phyloP scores from a whole-genome alignment of 35 echinoderm and acorn worm species.

The Strongylocentrotus purpuratus region DNA sequence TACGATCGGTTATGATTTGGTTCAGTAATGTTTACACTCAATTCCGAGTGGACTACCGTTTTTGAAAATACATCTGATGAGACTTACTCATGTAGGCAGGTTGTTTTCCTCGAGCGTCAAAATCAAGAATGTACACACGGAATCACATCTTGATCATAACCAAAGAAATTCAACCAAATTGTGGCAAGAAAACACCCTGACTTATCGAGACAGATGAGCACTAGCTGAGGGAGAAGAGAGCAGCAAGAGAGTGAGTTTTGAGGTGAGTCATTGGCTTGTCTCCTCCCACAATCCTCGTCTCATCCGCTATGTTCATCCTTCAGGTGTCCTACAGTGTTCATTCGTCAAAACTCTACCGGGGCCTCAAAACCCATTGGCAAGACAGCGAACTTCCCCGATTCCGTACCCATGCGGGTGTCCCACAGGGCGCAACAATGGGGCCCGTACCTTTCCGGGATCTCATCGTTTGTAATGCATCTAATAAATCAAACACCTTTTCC shows the following conservation, averaged over 20 bases:
- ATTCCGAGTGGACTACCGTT: too few relatives aligned
- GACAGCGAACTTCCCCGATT: background rate
- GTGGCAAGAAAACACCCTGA: background rate
- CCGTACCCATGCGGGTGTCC: background rate
- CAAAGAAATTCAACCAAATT: background rate
- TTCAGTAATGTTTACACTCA: too few relatives aligned
- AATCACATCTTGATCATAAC: background rate
- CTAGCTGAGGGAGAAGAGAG: background rate
- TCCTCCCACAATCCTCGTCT: background rate
- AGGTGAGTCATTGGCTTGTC: slow-evolving; percentile 8
- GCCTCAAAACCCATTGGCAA: background rate
- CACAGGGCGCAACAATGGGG: background rate
- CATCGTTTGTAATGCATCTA: background rate
- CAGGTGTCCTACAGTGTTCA: background rate
- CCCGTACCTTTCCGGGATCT: background rate
- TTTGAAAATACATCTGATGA: too few relatives aligned
- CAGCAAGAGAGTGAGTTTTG: background rate
- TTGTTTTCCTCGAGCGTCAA: background rate
- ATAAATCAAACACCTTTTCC: background rate
- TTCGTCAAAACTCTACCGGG: background rate
- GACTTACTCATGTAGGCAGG: too few relatives aligned
- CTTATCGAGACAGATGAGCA: background rate
- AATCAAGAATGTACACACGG: background rate
- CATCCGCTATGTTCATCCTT: slow-evolving; percentile 33
- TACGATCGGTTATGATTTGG: too few relatives aligned